phyloP scores from a whole-genome alignment of 2,797 vertebrate species.

The Brotula barbata region DNA sequence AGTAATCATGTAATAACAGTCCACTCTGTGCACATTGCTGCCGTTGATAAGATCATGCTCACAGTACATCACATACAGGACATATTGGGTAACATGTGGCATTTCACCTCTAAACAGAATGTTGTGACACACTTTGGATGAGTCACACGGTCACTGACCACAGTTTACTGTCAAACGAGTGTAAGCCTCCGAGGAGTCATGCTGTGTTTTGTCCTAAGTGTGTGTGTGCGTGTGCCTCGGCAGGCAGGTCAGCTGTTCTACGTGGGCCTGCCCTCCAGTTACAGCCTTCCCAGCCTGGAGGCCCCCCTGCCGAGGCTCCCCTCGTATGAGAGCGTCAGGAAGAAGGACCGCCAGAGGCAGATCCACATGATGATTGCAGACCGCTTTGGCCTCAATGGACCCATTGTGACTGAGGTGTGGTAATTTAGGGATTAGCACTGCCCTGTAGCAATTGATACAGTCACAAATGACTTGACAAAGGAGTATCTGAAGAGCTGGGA shows the following conservation, averaged over 20 bases:
- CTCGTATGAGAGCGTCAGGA: constrained; percentile 83
- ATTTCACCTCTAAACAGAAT: not conserved
- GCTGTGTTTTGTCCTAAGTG: constrained; percentile 16
- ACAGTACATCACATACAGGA: not conserved
- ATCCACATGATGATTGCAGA: constrained; percentile 86
- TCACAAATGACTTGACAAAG: constrained; percentile 30
- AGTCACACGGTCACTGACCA: not conserved
- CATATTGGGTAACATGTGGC: not conserved
- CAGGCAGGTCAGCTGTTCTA: constrained; percentile 81
- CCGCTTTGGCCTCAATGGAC: constrained; percentile 80
- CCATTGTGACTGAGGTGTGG: constrained; percentile 74
- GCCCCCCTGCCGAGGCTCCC: constrained; percentile 77
- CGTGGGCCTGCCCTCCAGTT: constrained; percentile 79
- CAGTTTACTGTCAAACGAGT: not conserved
- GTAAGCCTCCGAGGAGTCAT: no score
- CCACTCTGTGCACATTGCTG: not conserved
- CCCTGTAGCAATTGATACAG: constrained; percentile 32
- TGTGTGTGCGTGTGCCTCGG: constrained; percentile 25
- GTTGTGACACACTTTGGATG: not conserved
- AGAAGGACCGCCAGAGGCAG: constrained; percentile 85
- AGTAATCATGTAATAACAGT: constrained; percentile 2
- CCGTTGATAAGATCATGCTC: not conserved
- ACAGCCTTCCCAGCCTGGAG: constrained; percentile 76
- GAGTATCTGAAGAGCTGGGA: constrained; percentile 21
- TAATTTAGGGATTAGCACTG: constrained; percentile 28